Conservation (phyloP, 2,113 vertebrate genomes). For the Zingel zingel region DNA sequence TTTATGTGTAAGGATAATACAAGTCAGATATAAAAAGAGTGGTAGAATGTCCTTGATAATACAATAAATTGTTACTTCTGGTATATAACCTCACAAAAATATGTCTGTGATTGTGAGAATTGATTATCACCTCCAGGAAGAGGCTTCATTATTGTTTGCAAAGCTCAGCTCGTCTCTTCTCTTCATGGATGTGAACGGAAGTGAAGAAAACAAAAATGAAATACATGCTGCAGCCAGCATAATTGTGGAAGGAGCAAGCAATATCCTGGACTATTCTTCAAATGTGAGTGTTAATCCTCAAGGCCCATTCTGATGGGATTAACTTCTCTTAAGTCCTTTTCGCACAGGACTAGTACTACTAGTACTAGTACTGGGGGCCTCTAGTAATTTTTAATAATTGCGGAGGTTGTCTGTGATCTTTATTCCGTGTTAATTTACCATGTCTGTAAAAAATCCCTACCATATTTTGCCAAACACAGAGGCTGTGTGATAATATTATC, state of each 20-base stretch:
- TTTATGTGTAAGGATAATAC: not conserved
- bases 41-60: not conserved
- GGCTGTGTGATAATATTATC: no score
- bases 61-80: not conserved
- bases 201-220: conserved; percentile 59
- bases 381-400: no score
- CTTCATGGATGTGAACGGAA: conserved; percentile 48
- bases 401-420: no score
- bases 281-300: conserved; percentile 43
- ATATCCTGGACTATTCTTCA: conserved; percentile 81
- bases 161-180: conserved; percentile 85
- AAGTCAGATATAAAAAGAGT: not conserved
- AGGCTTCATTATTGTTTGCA: conserved; percentile 80
- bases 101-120: not conserved
- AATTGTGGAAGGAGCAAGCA: conserved; percentile 85
- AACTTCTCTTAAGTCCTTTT: not conserved
- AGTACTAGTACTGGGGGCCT: no score
- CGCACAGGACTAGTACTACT: no score
- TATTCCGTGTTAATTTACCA: no score
- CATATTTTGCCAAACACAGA: no score
- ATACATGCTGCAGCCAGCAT: conserved; percentile 55
- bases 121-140: conserved; percentile 70
- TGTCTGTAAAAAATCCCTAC: no score
- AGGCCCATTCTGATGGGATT: not conserved
- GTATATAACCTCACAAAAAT: not conserved